Evolutionary conservation across 2,888 invertebrate species (phyloP), one percentile per base, ranked within the genome.

Genomic region (Camponotus fellah): DNA sequence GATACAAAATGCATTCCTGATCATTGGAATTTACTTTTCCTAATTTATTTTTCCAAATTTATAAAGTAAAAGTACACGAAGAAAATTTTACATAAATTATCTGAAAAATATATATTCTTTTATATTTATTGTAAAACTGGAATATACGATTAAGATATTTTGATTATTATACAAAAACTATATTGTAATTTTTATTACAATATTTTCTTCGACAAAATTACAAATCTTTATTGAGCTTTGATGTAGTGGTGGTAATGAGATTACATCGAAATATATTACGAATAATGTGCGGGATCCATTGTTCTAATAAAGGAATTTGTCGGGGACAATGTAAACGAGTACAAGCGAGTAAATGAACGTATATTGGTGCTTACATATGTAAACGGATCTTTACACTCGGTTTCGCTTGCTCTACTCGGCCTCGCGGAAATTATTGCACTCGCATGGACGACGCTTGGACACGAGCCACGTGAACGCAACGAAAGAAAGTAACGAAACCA

Each of bases 371-470:
- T 69, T 72, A 21, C 72, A 49, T 34, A 53, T 49, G 56, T 40
- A 58, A 40, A 43, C n/a, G 58, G 26, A 58, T 21, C 37, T 58
- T n/a, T 56, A 37, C 60, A 32, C 40, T 21, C 65, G 40, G 40
- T 65, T 43, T 40, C 40, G 65, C 21, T 21, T 21, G 40, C 65
- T 40, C 26, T 43, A 43, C 10, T 40, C 71, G 66, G 84, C n/a
- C 60, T 56, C 76, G 72, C 75, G 71, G 74, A 81, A 87, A 83
- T 85, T 85, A 83, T 56, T 53, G 46, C 82, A 14, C 34, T 64
- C 58, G 64, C 49, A 26, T 62, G 26, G 62, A 49, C 49, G 62
- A 56, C 32, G 58, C 32, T 14, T 26, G 64, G 66, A 77, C 12
- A 40, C 56, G 26, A 32, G 65, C 58, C 58, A 26, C 58, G 17